Evolutionary conservation across 2,113 vertebrate genomes (phyloP).

Genomic region (Tor tambroides): DNA sequence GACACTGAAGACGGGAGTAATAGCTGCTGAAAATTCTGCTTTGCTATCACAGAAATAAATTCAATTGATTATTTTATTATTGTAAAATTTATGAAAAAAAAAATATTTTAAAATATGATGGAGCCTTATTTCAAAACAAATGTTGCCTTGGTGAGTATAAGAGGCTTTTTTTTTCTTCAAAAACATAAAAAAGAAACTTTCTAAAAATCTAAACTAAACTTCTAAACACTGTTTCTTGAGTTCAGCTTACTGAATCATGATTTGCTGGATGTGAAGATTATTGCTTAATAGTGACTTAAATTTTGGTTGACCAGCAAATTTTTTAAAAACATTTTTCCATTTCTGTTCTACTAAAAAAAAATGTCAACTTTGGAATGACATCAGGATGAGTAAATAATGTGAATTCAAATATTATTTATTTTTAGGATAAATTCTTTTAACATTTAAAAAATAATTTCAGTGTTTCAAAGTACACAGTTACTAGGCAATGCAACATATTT

Average conservation of each 20-base stretch:
- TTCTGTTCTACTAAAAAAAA: not conserved
- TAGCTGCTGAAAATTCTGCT: too few relatives aligned
- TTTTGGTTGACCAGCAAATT: not conserved
- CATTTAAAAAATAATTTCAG: not conserved
- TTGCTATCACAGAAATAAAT: too few relatives aligned
- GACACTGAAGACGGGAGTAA: too few relatives aligned
- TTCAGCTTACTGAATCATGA: not conserved
- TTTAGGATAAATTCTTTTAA: not conserved
- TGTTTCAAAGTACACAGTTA: not conserved
- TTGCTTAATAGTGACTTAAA: not conserved
- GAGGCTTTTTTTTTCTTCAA: too few relatives aligned
- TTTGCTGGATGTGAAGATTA: not conserved
- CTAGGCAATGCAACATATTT: not conserved
- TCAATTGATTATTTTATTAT: too few relatives aligned
- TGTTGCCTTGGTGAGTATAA: too few relatives aligned
- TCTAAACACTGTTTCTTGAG: too few relatives aligned
- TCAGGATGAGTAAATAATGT: not conserved
- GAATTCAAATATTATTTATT: not conserved
- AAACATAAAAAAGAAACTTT: too few relatives aligned
- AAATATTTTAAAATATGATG: too few relatives aligned
- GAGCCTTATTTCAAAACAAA: too few relatives aligned
- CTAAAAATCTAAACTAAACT: too few relatives aligned
- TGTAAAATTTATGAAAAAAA: too few relatives aligned
- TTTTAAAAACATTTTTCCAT: not conserved
- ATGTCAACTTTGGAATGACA: not conserved